Conservation (phyloP, 2,888 invertebrate genomes). For the Monopis laevigella region DNA sequence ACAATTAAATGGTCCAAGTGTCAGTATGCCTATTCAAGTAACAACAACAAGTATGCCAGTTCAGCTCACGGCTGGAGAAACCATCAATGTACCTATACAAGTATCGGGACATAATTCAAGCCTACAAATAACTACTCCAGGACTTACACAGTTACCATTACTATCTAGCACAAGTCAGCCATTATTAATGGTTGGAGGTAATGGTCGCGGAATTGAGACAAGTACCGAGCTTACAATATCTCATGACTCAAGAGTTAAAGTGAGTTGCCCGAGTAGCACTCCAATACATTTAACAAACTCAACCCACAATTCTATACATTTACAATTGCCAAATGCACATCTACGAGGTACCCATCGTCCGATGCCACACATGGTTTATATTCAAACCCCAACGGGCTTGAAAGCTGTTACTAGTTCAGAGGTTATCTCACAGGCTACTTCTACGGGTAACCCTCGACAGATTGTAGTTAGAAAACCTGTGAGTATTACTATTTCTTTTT, state of each 20-base stretch:
- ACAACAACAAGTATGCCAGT: conserved; percentile 46
- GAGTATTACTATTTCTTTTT: too few species aligned
- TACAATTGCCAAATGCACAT: conserved; percentile 30
- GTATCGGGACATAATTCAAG: conserved; percentile 42
- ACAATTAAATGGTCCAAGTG: conserved; percentile 41
- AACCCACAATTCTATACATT: conserved; percentile 45
- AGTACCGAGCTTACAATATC: too few species aligned
- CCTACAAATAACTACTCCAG: conserved; percentile 40
- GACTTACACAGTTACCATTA: conserved; percentile 56
- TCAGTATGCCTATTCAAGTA: conserved; percentile 50
- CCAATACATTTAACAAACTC: conserved; percentile 49
- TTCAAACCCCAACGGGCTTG: conserved; percentile 63
- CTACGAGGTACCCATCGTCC: conserved; percentile 40
- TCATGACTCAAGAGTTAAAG: too few species aligned
- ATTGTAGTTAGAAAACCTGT: conserved; percentile 62
- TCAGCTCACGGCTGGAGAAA: conserved; percentile 51
- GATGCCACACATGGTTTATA: conserved; percentile 69
- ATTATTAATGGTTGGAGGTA: too few species aligned
- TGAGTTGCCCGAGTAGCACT: too few species aligned
- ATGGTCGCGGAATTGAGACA: too few species aligned
- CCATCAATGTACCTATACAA: conserved; percentile 56
- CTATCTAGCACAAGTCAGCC: too few species aligned
- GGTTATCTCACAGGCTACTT: conserved; percentile 55
- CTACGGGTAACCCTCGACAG: conserved; percentile 59
- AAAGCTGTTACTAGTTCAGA: conserved; percentile 57